Percentiles rank a stretch among this genome's conserved stretches.
Conservation (phyloP, 1,140 invertebrate genomes). For the Drosophila rhopaloa region DNA sequence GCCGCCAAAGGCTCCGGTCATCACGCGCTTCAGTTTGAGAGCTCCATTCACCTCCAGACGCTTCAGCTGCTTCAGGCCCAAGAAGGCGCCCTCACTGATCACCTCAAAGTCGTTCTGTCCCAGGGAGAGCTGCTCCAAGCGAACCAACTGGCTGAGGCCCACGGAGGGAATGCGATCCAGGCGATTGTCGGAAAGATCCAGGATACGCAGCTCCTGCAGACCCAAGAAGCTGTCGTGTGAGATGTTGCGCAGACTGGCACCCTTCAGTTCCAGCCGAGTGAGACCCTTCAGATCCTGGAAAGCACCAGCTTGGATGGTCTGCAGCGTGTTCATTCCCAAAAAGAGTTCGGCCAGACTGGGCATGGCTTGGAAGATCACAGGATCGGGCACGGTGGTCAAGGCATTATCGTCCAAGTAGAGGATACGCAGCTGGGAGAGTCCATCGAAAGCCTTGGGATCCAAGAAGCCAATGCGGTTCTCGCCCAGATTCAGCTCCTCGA, state of each 20-base stretch:
- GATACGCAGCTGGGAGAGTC: slow-evolving; percentile 90
- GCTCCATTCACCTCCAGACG: slow-evolving; percentile 92
- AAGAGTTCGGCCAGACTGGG: slow-evolving; percentile 92
- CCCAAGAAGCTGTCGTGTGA: slow-evolving; percentile 91
- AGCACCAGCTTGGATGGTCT: slow-evolving; percentile 89
- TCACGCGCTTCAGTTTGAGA: slow-evolving; percentile 88
- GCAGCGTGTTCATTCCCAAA: slow-evolving; percentile 92
- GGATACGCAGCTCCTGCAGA: slow-evolving; percentile 88
- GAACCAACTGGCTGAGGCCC: slow-evolving; percentile 88
- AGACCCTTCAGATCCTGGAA: slow-evolving; percentile 91
- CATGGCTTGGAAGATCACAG: slow-evolving; percentile 89
- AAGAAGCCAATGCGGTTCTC: slow-evolving; percentile 93
- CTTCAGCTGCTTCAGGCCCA: slow-evolving; percentile 90
- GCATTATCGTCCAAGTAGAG: slow-evolving; percentile 95
- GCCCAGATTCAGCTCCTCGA: slow-evolving; percentile 94
- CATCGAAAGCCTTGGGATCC: slow-evolving; percentile 92
- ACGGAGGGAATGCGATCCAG: slow-evolving; percentile 90
- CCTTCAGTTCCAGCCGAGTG: slow-evolving; percentile 91
- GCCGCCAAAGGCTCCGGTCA: slow-evolving; percentile 90
- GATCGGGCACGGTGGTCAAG: slow-evolving; percentile 89
- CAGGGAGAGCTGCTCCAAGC: slow-evolving; percentile 91
- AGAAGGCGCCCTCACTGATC: slow-evolving; percentile 90
- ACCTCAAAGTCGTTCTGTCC: slow-evolving; percentile 92
- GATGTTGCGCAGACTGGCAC: slow-evolving; percentile 91
- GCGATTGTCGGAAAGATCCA: slow-evolving; percentile 92